Conservation (phyloP, 2,888 invertebrate genomes). For the Toxonevra muliebris region DNA sequence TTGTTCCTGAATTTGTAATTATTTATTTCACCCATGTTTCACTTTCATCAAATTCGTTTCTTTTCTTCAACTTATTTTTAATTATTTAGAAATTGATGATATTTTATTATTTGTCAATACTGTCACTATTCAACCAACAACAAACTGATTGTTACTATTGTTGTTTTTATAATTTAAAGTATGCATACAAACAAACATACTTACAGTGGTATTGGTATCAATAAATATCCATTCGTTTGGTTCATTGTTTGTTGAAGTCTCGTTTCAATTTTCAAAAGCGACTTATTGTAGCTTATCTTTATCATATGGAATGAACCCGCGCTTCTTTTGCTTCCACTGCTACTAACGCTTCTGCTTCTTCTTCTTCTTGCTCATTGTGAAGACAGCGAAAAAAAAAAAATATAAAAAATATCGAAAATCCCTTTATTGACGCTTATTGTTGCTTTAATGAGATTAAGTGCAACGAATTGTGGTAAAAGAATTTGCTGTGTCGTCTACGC, state of each 20-base stretch:
- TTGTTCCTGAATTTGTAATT: no score
- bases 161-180: no score
- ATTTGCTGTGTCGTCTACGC: slow-evolving; percentile 15
- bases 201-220: no score
- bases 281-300: slow-evolving; percentile 46
- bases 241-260: slow-evolving; percentile 9
- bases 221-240: no score
- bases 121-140: slow-evolving; percentile 18
- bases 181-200: no score
- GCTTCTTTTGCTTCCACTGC: neutral
- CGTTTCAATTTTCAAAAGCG: slow-evolving; percentile 35
- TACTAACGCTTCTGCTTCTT: neutral
- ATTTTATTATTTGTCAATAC: slow-evolving; percentile 40
- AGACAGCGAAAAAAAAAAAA: neutral
- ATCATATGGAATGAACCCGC: slow-evolving; percentile 18
- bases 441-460: slow-evolving; percentile 52
- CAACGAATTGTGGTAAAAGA: slow-evolving; percentile 45
- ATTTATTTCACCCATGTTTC: no score
- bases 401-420: slow-evolving; percentile 14
- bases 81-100: slow-evolving; percentile 38
- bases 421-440: slow-evolving; percentile 38
- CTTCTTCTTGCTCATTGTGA: neutral
- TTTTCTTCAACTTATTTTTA: slow-evolving; percentile 3
- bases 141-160: no score
- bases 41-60: no score